Percentiles rank a stretch among this genome's conserved stretches.
phyloP scores from a whole-genome alignment of 2,113 vertebrate genomes.

The Pogonocichla stellata region DNA sequence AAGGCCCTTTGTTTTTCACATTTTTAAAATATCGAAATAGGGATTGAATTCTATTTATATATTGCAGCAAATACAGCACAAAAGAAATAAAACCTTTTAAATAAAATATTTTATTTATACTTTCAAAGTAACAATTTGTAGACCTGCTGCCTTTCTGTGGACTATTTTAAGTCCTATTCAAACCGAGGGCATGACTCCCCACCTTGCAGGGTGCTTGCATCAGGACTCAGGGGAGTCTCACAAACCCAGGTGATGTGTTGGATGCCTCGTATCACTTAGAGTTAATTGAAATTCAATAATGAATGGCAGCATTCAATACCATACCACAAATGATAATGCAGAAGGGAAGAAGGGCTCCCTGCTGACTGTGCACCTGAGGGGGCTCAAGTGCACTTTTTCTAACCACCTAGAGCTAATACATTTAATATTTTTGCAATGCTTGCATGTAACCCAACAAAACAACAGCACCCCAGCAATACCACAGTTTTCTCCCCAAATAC shows the following conservation, averaged over 20 bases:
- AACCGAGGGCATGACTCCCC: neutral
- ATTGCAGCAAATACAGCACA: neutral
- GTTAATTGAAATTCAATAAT: neutral
- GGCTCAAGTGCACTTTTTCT: neutral
- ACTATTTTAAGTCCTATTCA: neutral
- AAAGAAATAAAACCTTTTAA: neutral
- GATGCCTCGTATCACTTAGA: rapidly evolving
- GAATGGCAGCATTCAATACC: neutral
- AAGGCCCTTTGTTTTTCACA: neutral
- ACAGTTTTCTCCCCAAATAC: neutral
- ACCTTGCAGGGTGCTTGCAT: neutral
- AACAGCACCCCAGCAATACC: neutral
- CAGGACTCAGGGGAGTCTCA: neutral
- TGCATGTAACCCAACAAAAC: neutral
- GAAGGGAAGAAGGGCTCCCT: neutral
- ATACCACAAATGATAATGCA: neutral
- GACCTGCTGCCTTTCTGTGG: neutral
- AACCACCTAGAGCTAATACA: neutral
- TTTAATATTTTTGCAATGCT: neutral
- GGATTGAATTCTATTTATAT: neutral
- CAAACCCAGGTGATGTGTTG: neutral
- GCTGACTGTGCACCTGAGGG: neutral
- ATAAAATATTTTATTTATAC: neutral
- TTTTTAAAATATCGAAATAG: neutral
- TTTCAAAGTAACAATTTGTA: neutral